Evolutionary conservation across 2,113 vertebrate species (phyloP), one percentile per base, ranked within the genome.

Genomic region (Onychostoma macrolepis): DNA sequence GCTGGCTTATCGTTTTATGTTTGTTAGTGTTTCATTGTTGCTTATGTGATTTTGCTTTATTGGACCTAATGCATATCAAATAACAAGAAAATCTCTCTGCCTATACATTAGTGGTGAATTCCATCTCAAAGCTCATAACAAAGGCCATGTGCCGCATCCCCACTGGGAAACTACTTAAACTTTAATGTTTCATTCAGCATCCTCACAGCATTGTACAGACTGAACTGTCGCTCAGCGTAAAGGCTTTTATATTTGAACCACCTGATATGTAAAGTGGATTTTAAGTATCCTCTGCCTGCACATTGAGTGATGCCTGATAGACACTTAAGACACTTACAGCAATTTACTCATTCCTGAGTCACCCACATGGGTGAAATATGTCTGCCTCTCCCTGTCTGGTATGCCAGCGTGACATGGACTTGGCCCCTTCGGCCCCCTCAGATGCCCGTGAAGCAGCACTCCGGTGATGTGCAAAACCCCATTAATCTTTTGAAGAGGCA

Each of bases 401-500:
- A 17, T 4, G 33, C 72, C 84, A 41, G 67, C 8, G 21, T 76
- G 45, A 82, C 71, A 69, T 26, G 5, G n/a, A 19, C 19, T 41
- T 6, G 26, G 43, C 63, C 45, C 33, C 26, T 45, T 65, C 12
- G 15, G 26, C 36, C 6, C 38, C 63, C 21, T 78, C 89, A 88
- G 88, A 91, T 90, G 90, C 88, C 30, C 12, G 89, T 88, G 87
- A 90, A 87, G 91, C 88, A 91, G 93, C 92, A 80, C 71, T 77
- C 90, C 48, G 90, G 86, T 75, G 87, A 86, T 91, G 88, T 89
- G 84, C 87, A 86, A 91, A 94, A 92, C 86, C 90, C 48, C 91
- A 93, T 95, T 93, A 92, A 94, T 95, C 94, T 94, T 89, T 87
- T 81, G 77, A 88, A 92, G 91, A 92, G 91, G 90, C 90, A 75